Evolutionary conservation across 1,140 invertebrate genomes (phyloP).

Genomic region (Sycobia sp.): DNA sequence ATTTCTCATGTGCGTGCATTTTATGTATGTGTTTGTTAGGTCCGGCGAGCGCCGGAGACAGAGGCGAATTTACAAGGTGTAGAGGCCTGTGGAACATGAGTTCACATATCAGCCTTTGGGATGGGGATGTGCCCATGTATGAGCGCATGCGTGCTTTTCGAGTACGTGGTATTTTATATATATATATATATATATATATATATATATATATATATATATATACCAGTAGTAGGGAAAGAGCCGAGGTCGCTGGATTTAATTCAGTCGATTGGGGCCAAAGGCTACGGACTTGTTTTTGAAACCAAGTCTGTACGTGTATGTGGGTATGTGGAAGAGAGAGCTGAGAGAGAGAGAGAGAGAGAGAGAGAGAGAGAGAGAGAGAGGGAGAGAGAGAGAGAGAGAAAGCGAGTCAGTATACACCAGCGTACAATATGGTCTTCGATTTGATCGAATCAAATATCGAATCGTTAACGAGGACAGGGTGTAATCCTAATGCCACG

Average conservation of each 20-base stretch:
- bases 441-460: too few species aligned
- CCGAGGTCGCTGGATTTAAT: constrained; percentile 32
- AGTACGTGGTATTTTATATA: too few species aligned
- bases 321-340: too few species aligned
- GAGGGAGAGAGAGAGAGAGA: too few species aligned
- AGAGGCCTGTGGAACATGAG: constrained; percentile 5
- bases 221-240: not conserved
- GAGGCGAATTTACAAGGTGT: not conserved
- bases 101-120: not conserved
- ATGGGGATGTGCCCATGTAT: not conserved
- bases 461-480: too few species aligned
- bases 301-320: too few species aligned
- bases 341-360: too few species aligned
- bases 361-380: too few species aligned
- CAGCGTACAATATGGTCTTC: too few species aligned
- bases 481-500: too few species aligned
- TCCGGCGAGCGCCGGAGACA: not conserved
- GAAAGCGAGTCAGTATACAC: too few species aligned
- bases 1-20: constrained; percentile 1
- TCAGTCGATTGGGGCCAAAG: constrained; percentile 30
- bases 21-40: not conserved
- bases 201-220: not conserved
- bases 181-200: too few species aligned
- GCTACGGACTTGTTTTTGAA: constrained; percentile 20
- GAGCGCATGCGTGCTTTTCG: not conserved